Evolutionary conservation across 2,888 invertebrate genomes (phyloP), one percentile per base, ranked within the genome.

Genomic region (Ornithoptera alexandrae): DNA sequence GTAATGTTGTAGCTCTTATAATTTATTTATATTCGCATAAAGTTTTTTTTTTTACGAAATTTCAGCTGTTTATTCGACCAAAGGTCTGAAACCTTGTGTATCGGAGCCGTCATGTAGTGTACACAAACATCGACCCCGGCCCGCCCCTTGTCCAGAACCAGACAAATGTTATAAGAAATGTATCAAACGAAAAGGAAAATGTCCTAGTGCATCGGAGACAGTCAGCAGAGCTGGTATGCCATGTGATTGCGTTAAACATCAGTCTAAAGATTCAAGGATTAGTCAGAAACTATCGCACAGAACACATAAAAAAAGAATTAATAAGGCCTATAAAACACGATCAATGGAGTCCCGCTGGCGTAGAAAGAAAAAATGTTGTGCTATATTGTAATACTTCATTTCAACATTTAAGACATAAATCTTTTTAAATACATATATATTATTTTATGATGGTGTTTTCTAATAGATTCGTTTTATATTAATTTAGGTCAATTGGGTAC

Each of bases 41-140:
- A 58, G 10, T 24, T 58, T 58, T 3, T 58, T 57, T 2, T 53
- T 39, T 53, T 67, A 60, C 66, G 65, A 67, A 61, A 50, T 87
- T 87, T 68, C 84, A 89, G 89, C 84, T 75, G 80, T 78, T 67
- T 84, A 86, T 74, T 79, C 82, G 24, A 75, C 73, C 56, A 84
- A 81, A 71, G 80, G 84, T 76, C 56, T 86, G 71, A 89, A 88
- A 78, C 86, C 90, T 61, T 91, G 91, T 75, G 77, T 86, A 67
- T 88, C 90, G 62, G 87, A 82, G 58, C 88, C 91, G 58, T 79
- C 85, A 75, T 90, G 91, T 79, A 86, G 85, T 73, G 79, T 76
- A 18, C 90, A 90, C 79, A 85, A 74, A 65, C 89, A 88, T 73
- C 82, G 89, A 73, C 91, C 88, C 2, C 82, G 86, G 56, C 84